Evolutionary conservation across 1,140 invertebrate species (phyloP).

Genomic region (Dryas iulia): DNA sequence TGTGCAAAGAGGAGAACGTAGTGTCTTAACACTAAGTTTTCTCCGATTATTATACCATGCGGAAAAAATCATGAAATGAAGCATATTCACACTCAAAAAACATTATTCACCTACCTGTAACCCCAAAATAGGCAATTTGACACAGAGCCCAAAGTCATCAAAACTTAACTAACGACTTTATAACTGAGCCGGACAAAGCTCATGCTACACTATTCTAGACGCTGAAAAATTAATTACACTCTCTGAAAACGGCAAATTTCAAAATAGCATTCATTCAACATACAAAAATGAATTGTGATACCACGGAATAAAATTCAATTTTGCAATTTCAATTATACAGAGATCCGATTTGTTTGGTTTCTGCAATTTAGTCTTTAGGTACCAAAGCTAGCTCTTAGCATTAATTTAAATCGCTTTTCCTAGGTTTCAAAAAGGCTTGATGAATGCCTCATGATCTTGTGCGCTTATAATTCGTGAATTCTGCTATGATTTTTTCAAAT

Average conservation of each 20-base stretch:
- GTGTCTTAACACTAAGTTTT: no score
- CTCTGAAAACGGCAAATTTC: conserved; percentile 4
- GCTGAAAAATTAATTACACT: conserved; percentile 31
- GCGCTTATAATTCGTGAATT: not conserved
- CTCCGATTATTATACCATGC: no score
- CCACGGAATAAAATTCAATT: conserved; percentile 19
- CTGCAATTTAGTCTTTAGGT: conserved; percentile 24
- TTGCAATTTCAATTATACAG: not conserved
- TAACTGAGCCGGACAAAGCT: not conserved
- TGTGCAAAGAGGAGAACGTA: no score
- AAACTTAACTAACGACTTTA: not conserved
- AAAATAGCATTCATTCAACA: conserved; percentile 8
- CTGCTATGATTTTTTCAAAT: not conserved
- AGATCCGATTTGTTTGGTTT: conserved; percentile 26
- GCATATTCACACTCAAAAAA: no score
- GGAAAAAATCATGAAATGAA: no score
- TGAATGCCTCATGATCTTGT: conserved; percentile 1
- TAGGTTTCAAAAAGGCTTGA: conserved; percentile 4
- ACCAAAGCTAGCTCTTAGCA: conserved; percentile 22
- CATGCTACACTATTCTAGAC: conserved; percentile 4
- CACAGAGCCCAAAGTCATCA: not conserved
- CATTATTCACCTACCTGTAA: no score
- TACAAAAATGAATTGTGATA: not conserved
- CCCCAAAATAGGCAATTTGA: no score
- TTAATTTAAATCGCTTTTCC: conserved; percentile 26